Evolutionary conservation across 2,113 vertebrate genomes (phyloP).

Genomic region (Lepus americanus): DNA sequence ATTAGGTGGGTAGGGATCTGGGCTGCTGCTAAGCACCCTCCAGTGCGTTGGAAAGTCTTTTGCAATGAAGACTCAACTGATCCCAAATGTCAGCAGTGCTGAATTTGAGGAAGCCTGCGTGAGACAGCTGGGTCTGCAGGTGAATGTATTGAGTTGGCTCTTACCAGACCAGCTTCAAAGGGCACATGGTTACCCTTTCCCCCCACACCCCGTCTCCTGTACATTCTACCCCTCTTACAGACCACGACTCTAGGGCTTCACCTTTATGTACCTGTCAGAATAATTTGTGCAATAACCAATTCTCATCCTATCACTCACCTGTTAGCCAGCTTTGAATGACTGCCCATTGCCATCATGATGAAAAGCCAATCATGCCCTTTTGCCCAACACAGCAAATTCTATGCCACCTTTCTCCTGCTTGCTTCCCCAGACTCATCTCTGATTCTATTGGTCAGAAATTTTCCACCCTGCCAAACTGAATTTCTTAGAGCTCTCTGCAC

Average conservation of each 20-base stretch:
- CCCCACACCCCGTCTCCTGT: background rate
- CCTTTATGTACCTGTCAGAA: background rate
- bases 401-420: fast-evolving
- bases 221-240: background rate
- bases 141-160: background rate
- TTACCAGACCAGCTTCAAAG: background rate
- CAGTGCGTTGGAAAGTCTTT: no score
- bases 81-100: background rate
- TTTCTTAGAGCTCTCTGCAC: background rate
- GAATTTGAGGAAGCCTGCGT: background rate
- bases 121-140: fast-evolving
- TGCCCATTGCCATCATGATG: background rate
- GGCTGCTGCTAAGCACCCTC: no score
- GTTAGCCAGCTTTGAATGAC: background rate
- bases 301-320: background rate
- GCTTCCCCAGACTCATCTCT: no score
- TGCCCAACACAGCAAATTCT: background rate
- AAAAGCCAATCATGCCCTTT: background rate
- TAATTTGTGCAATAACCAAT: background rate
- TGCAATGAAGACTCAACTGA: background rate
- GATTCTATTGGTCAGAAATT: background rate
- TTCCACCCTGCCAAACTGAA: background rate
- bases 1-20: background rate
- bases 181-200: no score
- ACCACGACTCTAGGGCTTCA: fast-evolving